Evolutionary conservation across 2,888 invertebrate genomes (phyloP), one percentile per base, ranked within the genome.

Genomic region (Dasypogon diadema): DNA sequence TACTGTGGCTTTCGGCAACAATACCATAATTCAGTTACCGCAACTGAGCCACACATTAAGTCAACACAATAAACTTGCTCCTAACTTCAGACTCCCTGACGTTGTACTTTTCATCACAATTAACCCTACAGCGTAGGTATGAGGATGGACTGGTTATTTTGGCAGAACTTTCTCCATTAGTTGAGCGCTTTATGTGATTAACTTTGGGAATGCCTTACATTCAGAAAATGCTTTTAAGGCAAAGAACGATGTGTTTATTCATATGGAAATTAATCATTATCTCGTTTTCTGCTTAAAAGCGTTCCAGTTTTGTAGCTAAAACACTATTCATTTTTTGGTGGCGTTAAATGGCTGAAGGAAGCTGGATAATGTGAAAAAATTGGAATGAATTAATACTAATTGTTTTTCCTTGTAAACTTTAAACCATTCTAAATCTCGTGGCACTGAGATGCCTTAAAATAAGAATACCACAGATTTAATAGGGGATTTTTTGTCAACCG

Each of bases 61-160:
- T 70, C 70, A 70, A 70, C 70, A 70, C 70, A 70, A 70, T 70
- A 54, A 70, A 70, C 70, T 70, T 70, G 18, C 54, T 10, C 30
- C 30, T 8, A 54, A 70, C 70, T 70, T 70, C 30, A 70, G 30
- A 30, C 54, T 22, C 26, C 21, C 70, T 70, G 70, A 70, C 70
- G 70, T 70, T 14, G 70, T 70, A 70, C 70, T 70, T 70, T 70
- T 70, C 70, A 70, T 70, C 70, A 70, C 70, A 70, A 54, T 48
- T 46, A 65, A 46, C 42, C 48, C 65, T 46, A 16, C 21, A 26
- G 46, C 14, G 16, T 46, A 26, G 16, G 70, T 70, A 34, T 12
- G 30, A 30, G 21, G 2, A 60, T 21, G 18, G 21, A 34, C 16
- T 42, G n/a, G 65, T 21, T 70, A 34, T 51, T 54, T 70, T 46